Evolutionary conservation across 2,113 vertebrate genomes (phyloP).

Genomic region (Nibea albiflora): DNA sequence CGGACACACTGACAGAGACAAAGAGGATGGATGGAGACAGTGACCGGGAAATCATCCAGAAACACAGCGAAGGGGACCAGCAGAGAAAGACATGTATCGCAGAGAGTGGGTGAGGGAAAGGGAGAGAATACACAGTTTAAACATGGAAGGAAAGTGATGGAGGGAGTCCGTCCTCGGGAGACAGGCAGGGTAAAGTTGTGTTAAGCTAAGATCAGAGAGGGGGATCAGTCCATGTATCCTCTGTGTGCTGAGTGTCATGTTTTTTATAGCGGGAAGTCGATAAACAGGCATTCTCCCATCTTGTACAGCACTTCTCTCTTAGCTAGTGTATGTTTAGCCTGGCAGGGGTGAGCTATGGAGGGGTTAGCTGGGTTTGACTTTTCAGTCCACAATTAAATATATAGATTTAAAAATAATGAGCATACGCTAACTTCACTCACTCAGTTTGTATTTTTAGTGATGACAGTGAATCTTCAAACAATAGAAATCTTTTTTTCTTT

Average conservation of each 20-base stretch:
- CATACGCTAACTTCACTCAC: no score
- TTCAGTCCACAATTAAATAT: not conserved
- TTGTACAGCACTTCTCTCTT: not conserved
- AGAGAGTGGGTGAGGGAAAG: not conserved
- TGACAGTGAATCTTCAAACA: not conserved
- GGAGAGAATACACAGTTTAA: slow-evolving; percentile 28
- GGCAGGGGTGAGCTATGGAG: not conserved
- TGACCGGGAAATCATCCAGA: slow-evolving; percentile 39
- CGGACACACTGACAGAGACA: slow-evolving; percentile 27
- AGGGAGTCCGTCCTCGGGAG: slow-evolving; percentile 42
- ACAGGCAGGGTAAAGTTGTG: slow-evolving; percentile 58
- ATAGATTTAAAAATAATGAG: not conserved
- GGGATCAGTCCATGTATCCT: slow-evolving; percentile 61
- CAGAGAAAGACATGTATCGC: not conserved
- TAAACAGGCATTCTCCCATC: slow-evolving; percentile 28
- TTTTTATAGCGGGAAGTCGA: slow-evolving; percentile 54
- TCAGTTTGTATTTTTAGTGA: not conserved
- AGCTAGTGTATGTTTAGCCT: slow-evolving; percentile 1
- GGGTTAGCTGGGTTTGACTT: not conserved
- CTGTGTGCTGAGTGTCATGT: slow-evolving; percentile 53
- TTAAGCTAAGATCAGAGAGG: slow-evolving; percentile 71
- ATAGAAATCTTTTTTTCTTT: not conserved
- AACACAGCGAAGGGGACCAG: not conserved
- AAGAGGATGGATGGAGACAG: not conserved
- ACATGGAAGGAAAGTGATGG: not conserved